A percentile compares a stretch with the other conserved stretches of the same genome.
phyloP scores from a whole-genome alignment of 2,113 vertebrate genomes.

The Maccullochella peelii region DNA sequence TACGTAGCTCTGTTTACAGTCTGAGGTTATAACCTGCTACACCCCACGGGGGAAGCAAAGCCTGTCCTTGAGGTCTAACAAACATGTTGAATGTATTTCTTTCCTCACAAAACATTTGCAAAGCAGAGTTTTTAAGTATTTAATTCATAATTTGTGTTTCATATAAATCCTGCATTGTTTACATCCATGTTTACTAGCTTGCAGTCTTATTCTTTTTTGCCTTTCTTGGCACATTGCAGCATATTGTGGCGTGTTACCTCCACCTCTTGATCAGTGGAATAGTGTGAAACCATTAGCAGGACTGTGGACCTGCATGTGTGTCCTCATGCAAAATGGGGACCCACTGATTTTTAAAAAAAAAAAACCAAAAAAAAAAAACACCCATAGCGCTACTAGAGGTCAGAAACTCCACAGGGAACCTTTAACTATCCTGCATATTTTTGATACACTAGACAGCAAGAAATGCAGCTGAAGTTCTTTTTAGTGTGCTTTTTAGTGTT shows the following conservation, averaged over 20 bases:
- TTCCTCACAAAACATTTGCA: background rate
- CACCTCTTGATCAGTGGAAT: background rate
- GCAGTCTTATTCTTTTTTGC: background rate
- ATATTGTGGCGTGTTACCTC: background rate
- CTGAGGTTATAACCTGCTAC: background rate
- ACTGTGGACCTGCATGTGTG: too few relatives aligned
- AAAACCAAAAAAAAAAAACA: too few relatives aligned
- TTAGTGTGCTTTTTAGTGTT: too few relatives aligned
- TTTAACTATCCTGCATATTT: background rate
- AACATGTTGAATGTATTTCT: background rate
- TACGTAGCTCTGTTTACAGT: background rate
- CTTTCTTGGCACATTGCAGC: background rate
- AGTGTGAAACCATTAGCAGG: too few relatives aligned
- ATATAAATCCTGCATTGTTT: background rate
- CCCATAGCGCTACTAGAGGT: background rate
- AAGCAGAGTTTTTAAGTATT: background rate
- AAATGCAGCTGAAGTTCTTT: background rate
- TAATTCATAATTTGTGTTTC: background rate
- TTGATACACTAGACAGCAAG: background rate
- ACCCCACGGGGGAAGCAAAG: slow-evolving; percentile 21
- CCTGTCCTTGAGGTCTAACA: background rate
- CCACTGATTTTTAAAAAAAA: too few relatives aligned
- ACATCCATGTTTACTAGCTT: background rate
- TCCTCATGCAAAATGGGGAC: too few relatives aligned
- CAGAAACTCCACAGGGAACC: background rate